These are phyloP conservation scores for Falco berigora DNA, from an alignment of 2,797 vertebrate species.

Conservation along the genomic window DNA sequence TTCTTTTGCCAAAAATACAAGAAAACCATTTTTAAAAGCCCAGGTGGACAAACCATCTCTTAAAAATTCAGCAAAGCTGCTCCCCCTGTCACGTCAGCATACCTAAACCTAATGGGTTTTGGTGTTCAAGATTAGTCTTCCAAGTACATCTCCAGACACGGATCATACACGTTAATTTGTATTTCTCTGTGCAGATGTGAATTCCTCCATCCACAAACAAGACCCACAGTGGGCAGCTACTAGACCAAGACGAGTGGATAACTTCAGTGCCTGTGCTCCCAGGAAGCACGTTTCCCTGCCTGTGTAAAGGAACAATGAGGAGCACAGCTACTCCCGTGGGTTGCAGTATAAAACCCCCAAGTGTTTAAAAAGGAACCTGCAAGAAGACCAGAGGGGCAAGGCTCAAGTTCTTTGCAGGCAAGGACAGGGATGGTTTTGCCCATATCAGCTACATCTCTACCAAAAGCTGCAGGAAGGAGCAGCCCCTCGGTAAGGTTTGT, in stretches of 20 bases:
- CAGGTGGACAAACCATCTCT: background rate
- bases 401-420: background rate
- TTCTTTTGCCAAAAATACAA: background rate
- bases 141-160: background rate
- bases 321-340: background rate
- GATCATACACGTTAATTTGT: background rate
- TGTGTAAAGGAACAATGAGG: background rate
- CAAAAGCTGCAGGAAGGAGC: background rate
- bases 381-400: background rate
- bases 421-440: background rate
- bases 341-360: background rate
- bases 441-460: background rate
- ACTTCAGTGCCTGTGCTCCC: background rate
- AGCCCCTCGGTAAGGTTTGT: background rate
- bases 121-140: background rate
- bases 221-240: background rate
- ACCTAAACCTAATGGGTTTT: background rate
- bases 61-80: background rate
- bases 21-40: background rate
- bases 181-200: background rate
- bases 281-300: background rate
- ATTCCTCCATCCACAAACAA: background rate
- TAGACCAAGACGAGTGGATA: background rate
- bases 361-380: background rate
- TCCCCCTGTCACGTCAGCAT: background rate